Evolutionary conservation across 1,140 invertebrate genomes (phyloP).

Genomic region (Colletes gigas): DNA sequence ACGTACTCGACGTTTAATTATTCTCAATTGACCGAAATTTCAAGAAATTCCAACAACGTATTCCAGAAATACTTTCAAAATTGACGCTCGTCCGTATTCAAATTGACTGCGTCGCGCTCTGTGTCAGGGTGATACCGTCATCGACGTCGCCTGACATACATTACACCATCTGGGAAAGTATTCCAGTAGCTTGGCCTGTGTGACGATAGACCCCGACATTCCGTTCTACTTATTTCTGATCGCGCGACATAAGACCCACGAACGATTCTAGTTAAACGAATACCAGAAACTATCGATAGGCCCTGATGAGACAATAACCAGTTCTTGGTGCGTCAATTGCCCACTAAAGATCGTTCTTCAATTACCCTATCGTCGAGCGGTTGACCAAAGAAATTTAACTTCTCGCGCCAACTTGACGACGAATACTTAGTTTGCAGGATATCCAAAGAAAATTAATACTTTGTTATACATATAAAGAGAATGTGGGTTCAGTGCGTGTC

Average conservation of each 20-base stretch:
- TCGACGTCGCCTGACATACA: background rate
- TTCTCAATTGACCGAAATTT: background rate
- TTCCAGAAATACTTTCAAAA: background rate
- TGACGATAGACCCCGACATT: constrained; percentile 27
- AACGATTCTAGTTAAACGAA: background rate
- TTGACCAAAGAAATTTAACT: too few species aligned
- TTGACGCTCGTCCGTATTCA: background rate
- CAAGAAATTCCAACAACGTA: background rate
- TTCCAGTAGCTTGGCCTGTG: constrained; percentile 6
- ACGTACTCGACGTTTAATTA: background rate
- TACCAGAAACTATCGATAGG: constrained; percentile 24
- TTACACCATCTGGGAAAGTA: constrained; percentile 34
- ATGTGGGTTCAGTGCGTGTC: too few species aligned
- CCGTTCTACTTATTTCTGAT: constrained; percentile 36
- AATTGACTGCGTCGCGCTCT: background rate
- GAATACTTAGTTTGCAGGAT: too few species aligned
- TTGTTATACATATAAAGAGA: too few species aligned
- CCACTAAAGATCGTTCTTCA: background rate
- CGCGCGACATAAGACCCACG: background rate
- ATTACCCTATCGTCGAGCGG: background rate
- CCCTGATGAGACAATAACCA: background rate
- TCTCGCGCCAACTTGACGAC: too few species aligned
- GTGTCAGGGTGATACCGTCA: background rate
- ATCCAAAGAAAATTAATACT: too few species aligned
- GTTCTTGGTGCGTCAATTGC: constrained; percentile 1